Evolutionary conservation across 2,113 vertebrate species (phyloP).

Genomic region (Amphilophus citrinellus): DNA sequence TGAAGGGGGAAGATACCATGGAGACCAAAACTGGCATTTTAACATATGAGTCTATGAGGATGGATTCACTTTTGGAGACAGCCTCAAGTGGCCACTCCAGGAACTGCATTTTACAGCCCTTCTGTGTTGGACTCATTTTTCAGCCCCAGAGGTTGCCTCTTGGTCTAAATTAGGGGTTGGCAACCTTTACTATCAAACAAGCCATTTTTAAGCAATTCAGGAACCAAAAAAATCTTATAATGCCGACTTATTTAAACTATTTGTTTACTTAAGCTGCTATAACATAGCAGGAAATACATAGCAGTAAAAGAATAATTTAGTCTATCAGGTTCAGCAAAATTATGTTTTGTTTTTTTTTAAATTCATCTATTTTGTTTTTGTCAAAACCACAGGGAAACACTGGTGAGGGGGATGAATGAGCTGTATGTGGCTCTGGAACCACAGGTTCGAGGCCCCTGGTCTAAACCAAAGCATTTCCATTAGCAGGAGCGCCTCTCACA

Average conservation of each 20-base stretch:
- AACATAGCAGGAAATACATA: background rate
- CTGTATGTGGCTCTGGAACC: background rate
- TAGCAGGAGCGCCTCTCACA: background rate
- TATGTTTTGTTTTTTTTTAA: background rate
- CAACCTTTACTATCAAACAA: background rate
- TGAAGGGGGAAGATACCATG: background rate
- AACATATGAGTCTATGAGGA: background rate
- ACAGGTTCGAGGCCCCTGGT: background rate
- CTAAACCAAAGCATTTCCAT: background rate
- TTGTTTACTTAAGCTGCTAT: too few species aligned
- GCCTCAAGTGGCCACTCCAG: too few species aligned
- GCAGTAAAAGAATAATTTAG: background rate
- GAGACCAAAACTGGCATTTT: background rate
- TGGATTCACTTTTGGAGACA: background rate
- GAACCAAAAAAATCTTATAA: fast-evolving
- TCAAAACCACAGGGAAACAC: background rate
- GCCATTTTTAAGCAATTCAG: background rate
- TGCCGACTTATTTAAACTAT: too few species aligned
- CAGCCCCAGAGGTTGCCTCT: background rate
- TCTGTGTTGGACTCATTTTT: background rate
- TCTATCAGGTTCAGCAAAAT: background rate
- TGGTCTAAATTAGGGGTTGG: background rate
- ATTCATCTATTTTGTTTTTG: background rate
- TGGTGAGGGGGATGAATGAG: background rate
- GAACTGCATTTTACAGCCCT: too few species aligned